Conservation (phyloP, 2,797 vertebrate species). For the Avahi laniger region DNA sequence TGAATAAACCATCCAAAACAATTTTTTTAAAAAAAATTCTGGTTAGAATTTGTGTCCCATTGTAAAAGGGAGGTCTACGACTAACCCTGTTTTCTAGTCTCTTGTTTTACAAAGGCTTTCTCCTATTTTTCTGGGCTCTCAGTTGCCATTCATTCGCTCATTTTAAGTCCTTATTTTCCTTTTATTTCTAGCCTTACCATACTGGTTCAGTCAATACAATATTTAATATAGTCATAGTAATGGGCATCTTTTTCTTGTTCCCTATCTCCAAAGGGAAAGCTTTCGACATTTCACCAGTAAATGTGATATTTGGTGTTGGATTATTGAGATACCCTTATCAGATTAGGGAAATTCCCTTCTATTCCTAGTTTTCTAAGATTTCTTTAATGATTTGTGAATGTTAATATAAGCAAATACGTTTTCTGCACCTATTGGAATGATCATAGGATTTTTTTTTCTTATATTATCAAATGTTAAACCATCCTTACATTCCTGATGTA, state of each 20-base stretch:
- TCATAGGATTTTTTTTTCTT: neutral
- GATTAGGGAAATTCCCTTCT: neutral
- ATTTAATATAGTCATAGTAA: neutral
- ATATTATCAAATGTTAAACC: neutral
- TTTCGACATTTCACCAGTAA: neutral
- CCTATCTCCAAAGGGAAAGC: neutral
- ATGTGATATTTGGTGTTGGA: neutral
- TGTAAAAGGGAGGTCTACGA: neutral
- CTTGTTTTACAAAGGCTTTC: neutral
- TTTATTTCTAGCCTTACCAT: neutral
- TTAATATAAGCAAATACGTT: conserved; percentile 16
- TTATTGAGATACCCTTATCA: neutral
- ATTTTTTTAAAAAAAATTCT: neutral
- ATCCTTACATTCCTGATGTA: neutral
- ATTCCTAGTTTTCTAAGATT: neutral
- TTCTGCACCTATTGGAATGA: neutral
- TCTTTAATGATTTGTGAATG: neutral
- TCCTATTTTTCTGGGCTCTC: neutral
- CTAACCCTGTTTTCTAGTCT: neutral
- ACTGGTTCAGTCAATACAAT: neutral
- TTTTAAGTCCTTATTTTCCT: neutral
- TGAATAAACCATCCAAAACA: neutral
- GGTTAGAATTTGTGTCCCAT: neutral
- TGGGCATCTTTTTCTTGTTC: neutral
- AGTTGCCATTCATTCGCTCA: neutral